Evolutionary conservation across 2,797 vertebrate genomes (phyloP), one percentile per base, ranked within the genome.

Genomic region (Furcifer pardalis): DNA sequence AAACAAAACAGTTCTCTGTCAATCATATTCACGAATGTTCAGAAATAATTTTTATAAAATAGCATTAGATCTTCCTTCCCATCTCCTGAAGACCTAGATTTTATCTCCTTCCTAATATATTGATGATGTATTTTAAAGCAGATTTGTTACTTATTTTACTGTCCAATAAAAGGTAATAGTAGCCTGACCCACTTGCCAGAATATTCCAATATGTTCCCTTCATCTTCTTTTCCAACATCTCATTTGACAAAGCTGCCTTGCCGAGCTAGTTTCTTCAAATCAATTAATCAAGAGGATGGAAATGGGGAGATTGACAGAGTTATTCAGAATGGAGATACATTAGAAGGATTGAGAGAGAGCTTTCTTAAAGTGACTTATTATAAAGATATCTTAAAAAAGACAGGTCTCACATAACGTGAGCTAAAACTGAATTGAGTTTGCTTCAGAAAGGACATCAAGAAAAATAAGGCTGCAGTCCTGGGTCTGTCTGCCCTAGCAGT

Each of bases 211-310:
- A 32, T 52, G 9, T 56, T 81, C 66, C 40, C n/a, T 1, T n/a
- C 8, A 69, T 85, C 63, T 76, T 72, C 68, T 68, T 56, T 59
- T 63, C 13, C 0, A 0, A 66, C 52, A 2, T 75, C 23, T 9
- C 0, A 40, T 71, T 69, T 75, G 32, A 52, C 17, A 52, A 60
- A 77, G 40, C 42, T 44, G 40, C 76, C 8, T 2, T 81, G 42
- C 35, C 21, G 3, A 60, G 3, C n/a, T 46, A 15, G 72, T 83
- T 30, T 35, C 46, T 74, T 78, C 60, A 73, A 63, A 37, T 40
- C 68, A 73, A 10, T 84, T 42, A 79, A 86, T 81, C 79, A 83
- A 82, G 73, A 86, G 77, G 44, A 66, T 35, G n/a, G 25, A 66
- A 23, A 52, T 30, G 52, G 76, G 0, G n/a, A 3, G 88, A 37